Conservation (phyloP, 2,888 invertebrate species). For the Acleris holmiana region DNA sequence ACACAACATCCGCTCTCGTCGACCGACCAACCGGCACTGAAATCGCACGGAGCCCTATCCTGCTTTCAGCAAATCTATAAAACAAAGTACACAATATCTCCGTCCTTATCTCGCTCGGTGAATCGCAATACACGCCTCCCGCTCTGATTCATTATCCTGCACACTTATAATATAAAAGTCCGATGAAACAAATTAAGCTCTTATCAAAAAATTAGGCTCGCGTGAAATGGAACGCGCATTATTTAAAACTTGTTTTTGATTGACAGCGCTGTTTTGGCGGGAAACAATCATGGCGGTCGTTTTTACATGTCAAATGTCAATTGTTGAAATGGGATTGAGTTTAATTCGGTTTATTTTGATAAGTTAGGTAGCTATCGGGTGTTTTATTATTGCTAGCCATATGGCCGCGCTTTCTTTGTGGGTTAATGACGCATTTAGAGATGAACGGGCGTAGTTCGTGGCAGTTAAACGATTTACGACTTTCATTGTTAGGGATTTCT, state of each 20-base stretch:
- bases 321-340: constrained; percentile 8
- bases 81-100: constrained; percentile 65
- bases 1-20: constrained; percentile 42
- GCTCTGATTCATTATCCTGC: constrained; percentile 47
- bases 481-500: constrained; percentile 48
- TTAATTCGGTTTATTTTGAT: constrained; percentile 42
- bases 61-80: constrained; percentile 80
- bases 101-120: constrained; percentile 52
- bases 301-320: constrained; percentile 12
- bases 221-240: constrained; percentile 37
- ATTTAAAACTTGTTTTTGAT: constrained; percentile 44
- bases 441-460: constrained; percentile 43
- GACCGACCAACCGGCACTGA: constrained; percentile 47
- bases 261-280: constrained; percentile 42
- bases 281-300: constrained; percentile 29
- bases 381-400: constrained; percentile 46
- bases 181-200: constrained; percentile 5
- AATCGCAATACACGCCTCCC: constrained; percentile 47
- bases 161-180: constrained; percentile 35
- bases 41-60: constrained; percentile 47
- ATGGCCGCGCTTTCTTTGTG: constrained; percentile 47
- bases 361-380: constrained; percentile 39
- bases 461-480: constrained; percentile 52
- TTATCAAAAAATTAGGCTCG: constrained; percentile 26
- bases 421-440: constrained; percentile 46